phyloP scores from a whole-genome alignment of 2,797 vertebrate species.

The Emys orbicularis region DNA sequence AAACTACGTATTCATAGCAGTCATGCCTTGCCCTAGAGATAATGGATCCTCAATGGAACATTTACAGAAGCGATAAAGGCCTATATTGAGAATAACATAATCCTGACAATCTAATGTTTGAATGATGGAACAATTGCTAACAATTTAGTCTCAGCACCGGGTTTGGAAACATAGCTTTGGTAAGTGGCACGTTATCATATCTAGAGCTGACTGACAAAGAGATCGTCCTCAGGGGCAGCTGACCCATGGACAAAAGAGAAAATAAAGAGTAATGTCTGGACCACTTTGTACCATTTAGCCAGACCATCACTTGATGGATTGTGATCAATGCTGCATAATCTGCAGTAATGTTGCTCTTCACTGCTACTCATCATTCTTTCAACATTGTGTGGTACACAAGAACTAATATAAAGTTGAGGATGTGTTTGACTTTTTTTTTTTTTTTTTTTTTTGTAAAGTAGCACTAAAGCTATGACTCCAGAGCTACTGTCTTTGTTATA shows the following conservation, averaged over 20 bases:
- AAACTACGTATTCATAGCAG: not conserved
- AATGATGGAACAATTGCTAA: not conserved
- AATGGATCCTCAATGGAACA: constrained; percentile 27
- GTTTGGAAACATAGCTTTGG: not conserved
- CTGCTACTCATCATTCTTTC: not conserved
- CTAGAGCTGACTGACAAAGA: not conserved
- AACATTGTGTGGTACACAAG: not conserved
- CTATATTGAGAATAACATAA: not conserved
- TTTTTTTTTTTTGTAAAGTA: not conserved
- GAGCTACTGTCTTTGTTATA: not conserved
- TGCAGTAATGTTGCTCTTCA: not conserved
- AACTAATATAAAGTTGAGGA: not conserved
- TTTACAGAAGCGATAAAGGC: constrained; percentile 7
- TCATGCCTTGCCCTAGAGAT: not conserved
- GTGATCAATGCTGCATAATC: not conserved
- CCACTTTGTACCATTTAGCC: not conserved
- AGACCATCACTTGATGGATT: not conserved
- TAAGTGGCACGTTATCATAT: not conserved
- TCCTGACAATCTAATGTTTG: rapidly evolving
- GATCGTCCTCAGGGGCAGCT: rapidly evolving
- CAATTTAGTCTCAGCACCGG: not conserved
- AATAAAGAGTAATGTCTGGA: not conserved
- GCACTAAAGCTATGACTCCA: not conserved
- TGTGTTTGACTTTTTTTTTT: rapidly evolving
- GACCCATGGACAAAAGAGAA: rapidly evolving